Conservation (phyloP, 1,140 invertebrate genomes). For the Dinothrombium tinctorium region DNA sequence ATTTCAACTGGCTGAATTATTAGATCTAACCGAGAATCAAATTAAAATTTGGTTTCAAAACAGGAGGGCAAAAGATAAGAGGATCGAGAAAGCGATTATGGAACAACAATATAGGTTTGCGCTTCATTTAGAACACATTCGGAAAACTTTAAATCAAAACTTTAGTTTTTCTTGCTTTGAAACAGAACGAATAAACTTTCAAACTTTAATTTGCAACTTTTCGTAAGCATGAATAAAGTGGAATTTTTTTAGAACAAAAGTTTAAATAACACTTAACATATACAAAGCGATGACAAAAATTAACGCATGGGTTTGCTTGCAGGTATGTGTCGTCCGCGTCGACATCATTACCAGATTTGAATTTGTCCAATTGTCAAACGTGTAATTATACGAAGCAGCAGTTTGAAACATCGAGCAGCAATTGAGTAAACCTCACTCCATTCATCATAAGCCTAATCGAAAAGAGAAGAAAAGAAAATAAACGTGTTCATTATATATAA, state of each 20-base stretch:
- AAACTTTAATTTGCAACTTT: not conserved
- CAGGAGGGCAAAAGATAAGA: slow-evolving; percentile 74
- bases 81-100: slow-evolving; percentile 78
- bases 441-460: too few relatives aligned
- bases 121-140: not conserved
- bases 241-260: too few relatives aligned
- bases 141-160: not conserved
- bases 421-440: too few relatives aligned
- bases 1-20: slow-evolving; percentile 56
- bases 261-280: too few relatives aligned
- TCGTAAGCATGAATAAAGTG: not conserved
- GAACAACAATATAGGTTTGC: slow-evolving; percentile 72
- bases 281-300: too few relatives aligned
- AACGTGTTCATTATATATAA: too few relatives aligned
- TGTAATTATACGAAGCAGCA: slow-evolving; percentile 8
- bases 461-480: too few relatives aligned
- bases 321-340: not conserved
- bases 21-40: slow-evolving; percentile 63
- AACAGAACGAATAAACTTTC: not conserved
- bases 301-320: not conserved
- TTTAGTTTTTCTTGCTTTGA: not conserved
- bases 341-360: not conserved
- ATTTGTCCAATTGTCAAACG: slow-evolving; percentile 4
- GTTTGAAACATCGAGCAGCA: slow-evolving; percentile 1
- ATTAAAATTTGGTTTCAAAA: slow-evolving; percentile 97